phyloP scores from a whole-genome alignment of 2,797 vertebrate genomes.

The Melanotaenia maccullochi region DNA sequence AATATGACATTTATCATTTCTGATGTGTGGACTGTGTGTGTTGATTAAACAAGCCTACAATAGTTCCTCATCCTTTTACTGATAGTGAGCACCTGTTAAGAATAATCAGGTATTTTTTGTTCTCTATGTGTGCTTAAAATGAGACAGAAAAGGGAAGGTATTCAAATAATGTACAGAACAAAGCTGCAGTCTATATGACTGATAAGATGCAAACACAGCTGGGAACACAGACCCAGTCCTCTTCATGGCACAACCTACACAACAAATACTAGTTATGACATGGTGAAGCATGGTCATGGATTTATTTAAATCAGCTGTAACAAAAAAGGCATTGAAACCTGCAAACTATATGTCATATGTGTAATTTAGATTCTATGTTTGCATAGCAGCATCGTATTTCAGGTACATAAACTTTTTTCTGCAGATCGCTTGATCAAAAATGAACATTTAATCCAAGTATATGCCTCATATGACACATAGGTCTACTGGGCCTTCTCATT shows the following conservation, averaged over 20 bases:
- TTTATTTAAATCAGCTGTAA: not conserved
- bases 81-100: conserved; percentile 19
- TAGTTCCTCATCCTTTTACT: not conserved
- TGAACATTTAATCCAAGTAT: not conserved
- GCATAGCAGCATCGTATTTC: not conserved
- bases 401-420: not conserved
- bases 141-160: conserved; percentile 13
- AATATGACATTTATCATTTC: not conserved
- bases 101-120: conserved; percentile 25
- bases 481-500: conserved; percentile 4
- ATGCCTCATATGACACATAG: not conserved
- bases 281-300: accelerated
- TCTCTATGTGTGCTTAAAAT: not conserved
- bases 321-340: not conserved
- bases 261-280: not conserved
- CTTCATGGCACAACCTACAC: not conserved
- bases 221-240: conserved; percentile 25
- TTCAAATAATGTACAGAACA: conserved; percentile 27
- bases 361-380: not conserved
- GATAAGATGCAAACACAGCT: conserved; percentile 53
- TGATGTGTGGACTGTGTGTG: not conserved
- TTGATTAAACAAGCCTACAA: not conserved
- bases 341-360: no score
- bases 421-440: not conserved
- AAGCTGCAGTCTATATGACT: not conserved